Base-by-base conservation (phyloP, 2,797 vertebrate genomes). In the Zenarchopterus dispar region DNA sequence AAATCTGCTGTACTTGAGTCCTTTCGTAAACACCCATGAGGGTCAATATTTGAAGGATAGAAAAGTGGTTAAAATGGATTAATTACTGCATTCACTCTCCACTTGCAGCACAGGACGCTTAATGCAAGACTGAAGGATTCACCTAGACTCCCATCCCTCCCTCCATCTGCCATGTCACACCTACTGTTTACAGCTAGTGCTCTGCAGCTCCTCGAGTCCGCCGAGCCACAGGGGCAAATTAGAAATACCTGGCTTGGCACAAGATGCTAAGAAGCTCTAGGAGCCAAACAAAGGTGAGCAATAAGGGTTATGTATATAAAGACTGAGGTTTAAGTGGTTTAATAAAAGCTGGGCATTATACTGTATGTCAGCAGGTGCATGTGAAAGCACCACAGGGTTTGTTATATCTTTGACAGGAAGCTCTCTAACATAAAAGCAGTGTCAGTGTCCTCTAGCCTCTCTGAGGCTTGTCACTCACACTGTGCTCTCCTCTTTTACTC, bases 131-230 rank as follows among this genome's bases (percentile, higher is more conserved):
- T 75, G 73, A 68, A 77, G 80, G 79, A 87, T 83, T 81, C 83
- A 81, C 82, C 84, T 70, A 59, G 73, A 69, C 87, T 86, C 90
- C 90, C 81, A 84, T 88, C 19, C 87, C 77, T 85, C 81, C 74
- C 72, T 92, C 91, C 91, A 91, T 93, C 92, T 93, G 92, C 85
- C 81, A 19, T 86, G 80, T 89, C 85, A 78, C 79, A 82, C 83
- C 81, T 77, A 63, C 28, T 41, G 79, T 80, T 84, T 79, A 63
- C 62, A 72, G 77, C 60, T 56, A 67, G 75, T 9, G 0, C 72
- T 10, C 57, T 11, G 58, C 58, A 23, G 55, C 63, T 78, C 53
- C 71, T 70, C 16, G 0, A 48, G 82, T 60, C 77, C 69, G 46
- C 50, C 4, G 9, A 77, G 77, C 67, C 78, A 75, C 64, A 45